A percentile compares a stretch with the other conserved stretches of the same genome.
Conservation (phyloP, 2,888 invertebrate species). For the Syrphus vitripennis region DNA sequence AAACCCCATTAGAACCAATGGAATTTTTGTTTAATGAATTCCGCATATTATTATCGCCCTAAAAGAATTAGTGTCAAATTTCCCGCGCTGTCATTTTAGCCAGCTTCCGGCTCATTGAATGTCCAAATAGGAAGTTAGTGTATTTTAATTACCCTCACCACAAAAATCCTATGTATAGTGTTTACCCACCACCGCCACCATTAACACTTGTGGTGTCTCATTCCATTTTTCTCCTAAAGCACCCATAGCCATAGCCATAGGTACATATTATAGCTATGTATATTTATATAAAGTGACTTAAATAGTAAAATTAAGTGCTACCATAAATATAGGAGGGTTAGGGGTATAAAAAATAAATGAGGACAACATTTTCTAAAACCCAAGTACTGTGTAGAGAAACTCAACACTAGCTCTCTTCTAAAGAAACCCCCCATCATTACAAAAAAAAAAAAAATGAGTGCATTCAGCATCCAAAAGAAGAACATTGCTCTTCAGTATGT, state of each 20-base stretch:
- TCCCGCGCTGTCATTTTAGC: not conserved
- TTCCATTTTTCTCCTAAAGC: not conserved
- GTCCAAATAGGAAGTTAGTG: slow-evolving; percentile 46
- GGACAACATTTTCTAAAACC: slow-evolving; percentile 40
- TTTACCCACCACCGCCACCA: not conserved
- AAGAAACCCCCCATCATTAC: not conserved
- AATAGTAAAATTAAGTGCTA: slow-evolving; percentile 55
- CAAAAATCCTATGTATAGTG: not conserved
- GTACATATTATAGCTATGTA: not conserved
- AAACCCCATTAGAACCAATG: not conserved
- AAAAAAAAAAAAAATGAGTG: slow-evolving; percentile 38
- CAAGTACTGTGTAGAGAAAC: not conserved
- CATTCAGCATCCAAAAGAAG: slow-evolving; percentile 51
- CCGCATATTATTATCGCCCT: not conserved
- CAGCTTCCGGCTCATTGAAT: not conserved
- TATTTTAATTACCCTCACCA: slow-evolving; percentile 61
- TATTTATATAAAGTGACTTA: not conserved
- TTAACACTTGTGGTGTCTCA: slow-evolving; percentile 31
- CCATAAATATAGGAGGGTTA: not conserved
- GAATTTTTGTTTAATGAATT: not conserved
- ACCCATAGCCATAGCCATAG: not conserved
- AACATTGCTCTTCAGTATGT: slow-evolving; percentile 33
- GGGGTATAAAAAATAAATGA: slow-evolving; percentile 47
- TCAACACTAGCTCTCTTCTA: not conserved
- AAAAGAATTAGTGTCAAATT: slow-evolving; percentile 13